Evolutionary conservation across 2,797 vertebrate species (phyloP).

Genomic region (Diglossa cyanea): DNA sequence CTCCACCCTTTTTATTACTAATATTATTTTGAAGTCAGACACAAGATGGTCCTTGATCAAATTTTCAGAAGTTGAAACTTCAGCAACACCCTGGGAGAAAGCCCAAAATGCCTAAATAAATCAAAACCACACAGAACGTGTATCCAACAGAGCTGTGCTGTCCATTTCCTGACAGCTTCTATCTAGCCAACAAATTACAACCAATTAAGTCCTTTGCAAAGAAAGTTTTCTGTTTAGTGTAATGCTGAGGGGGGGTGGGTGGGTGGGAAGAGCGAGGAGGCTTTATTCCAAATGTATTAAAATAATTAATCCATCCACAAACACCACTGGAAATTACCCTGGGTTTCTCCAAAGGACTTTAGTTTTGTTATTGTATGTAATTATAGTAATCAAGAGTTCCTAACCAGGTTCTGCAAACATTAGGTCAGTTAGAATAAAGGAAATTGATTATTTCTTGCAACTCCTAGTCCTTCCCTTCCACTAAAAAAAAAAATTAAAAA

Average conservation of each 20-base stretch:
- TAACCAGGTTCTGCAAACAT: neutral
- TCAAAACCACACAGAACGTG: neutral
- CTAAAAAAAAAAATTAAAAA: neutral
- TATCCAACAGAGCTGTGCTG: neutral
- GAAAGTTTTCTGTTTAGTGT: neutral
- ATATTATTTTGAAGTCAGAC: neutral
- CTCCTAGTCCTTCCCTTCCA: neutral
- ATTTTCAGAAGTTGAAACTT: neutral
- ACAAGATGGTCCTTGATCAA: neutral
- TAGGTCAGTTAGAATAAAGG: neutral
- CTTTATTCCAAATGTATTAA: conserved; percentile 26
- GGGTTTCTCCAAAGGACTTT: neutral
- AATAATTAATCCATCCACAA: conserved; percentile 46
- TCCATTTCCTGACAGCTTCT: neutral
- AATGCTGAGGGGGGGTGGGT: neutral
- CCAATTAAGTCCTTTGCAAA: conserved; percentile 6
- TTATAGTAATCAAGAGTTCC: neutral
- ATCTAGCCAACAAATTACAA: conserved; percentile 9
- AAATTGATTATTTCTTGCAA: neutral
- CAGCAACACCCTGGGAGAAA: neutral
- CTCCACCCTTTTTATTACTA: neutral
- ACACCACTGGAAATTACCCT: conserved; percentile 19
- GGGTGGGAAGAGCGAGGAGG: neutral
- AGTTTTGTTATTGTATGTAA: neutral
- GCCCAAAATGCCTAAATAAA: neutral